Conservation (phyloP, 2,113 vertebrate species). For the Spilogale gracilis region DNA sequence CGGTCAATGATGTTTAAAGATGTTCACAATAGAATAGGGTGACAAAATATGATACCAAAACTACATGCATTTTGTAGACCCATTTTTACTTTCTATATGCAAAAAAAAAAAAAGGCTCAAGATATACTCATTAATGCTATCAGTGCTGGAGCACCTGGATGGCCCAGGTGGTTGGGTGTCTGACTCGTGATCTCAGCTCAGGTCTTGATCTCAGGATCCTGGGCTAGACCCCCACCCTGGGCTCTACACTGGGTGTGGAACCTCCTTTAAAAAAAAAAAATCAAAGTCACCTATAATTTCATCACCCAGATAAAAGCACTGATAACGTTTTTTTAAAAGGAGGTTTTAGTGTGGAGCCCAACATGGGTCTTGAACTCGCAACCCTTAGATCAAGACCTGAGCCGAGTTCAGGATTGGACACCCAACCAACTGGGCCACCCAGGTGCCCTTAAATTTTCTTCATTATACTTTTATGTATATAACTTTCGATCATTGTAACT, state of each 20-base stretch:
- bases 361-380: background rate
- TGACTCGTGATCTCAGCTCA: background rate
- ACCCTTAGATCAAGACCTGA: background rate
- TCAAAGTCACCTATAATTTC: background rate
- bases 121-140: background rate
- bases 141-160: background rate
- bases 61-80: background rate
- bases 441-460: background rate
- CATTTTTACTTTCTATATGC: slow-evolving; percentile 33
- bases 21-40: background rate
- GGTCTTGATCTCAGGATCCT: background rate
- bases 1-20: background rate
- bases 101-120: background rate
- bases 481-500: slow-evolving; percentile 27
- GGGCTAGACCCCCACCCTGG: background rate
- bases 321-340: background rate
- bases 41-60: slow-evolving; percentile 48
- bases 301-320: background rate
- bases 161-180: background rate
- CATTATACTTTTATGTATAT: background rate
- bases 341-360: background rate
- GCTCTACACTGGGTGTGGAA: background rate
- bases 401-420: background rate
- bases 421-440: background rate
- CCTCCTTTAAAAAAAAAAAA: background rate